Percentiles rank a stretch among this genome's conserved stretches.
Conservation (phyloP, 2,888 invertebrate genomes). For the Drosophila anceps region DNA sequence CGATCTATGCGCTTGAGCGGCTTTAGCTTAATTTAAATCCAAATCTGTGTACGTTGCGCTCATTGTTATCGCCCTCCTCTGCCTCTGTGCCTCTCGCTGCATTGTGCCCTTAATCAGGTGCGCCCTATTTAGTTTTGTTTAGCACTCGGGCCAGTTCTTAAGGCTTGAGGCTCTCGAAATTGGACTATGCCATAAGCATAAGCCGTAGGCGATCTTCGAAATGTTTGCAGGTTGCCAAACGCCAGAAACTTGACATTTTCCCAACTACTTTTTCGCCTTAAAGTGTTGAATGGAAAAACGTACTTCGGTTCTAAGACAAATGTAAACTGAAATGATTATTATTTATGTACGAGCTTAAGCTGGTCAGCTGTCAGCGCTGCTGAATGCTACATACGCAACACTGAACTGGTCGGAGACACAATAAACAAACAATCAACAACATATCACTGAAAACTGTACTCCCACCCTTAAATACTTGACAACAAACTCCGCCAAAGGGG, state of each 20-base stretch:
- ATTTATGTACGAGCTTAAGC: neutral
- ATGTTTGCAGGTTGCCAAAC: slow-evolving; percentile 21
- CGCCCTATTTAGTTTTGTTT: slow-evolving; percentile 53
- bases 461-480: too few relatives aligned
- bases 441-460: too few relatives aligned
- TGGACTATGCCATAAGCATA: slow-evolving; percentile 42
- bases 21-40: slow-evolving; percentile 79
- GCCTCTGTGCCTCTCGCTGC: slow-evolving; percentile 12
- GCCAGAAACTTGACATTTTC: slow-evolving; percentile 52
- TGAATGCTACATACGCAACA: too few relatives aligned
- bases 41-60: slow-evolving; percentile 66
- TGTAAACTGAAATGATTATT: neutral
- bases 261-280: slow-evolving; percentile 10
- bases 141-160: slow-evolving; percentile 22
- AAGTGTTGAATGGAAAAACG: slow-evolving; percentile 3
- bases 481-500: too few relatives aligned
- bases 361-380: neutral
- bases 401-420: too few relatives aligned
- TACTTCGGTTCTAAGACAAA: neutral
- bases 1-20: slow-evolving; percentile 68
- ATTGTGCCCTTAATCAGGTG: slow-evolving; percentile 37
- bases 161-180: slow-evolving; percentile 52
- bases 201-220: slow-evolving; percentile 42
- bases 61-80: slow-evolving; percentile 38
- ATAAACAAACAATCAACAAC: too few relatives aligned